A percentile compares a stretch with the other conserved stretches of the same genome.
Evolutionary conservation across 2,113 vertebrate species (phyloP).

Genomic region (Etheostoma spectabile): DNA sequence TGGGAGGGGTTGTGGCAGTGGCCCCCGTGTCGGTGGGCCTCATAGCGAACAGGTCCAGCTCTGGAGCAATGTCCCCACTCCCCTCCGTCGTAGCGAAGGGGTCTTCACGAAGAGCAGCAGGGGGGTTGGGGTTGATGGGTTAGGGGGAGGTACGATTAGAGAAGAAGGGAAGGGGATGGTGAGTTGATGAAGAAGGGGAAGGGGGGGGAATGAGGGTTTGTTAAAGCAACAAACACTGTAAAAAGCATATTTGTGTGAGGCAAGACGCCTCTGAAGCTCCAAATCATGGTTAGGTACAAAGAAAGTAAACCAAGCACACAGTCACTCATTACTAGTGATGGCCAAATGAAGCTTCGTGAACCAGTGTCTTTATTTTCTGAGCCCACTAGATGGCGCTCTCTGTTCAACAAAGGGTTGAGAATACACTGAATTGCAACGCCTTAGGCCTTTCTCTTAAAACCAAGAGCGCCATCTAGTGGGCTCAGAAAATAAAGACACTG

Average conservation of each 20-base stretch:
- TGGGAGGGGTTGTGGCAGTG: conserved; percentile 85
- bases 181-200: conserved; percentile 39
- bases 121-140: conserved; percentile 59
- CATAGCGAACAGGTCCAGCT: conserved; percentile 99
- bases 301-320: conserved; percentile 38
- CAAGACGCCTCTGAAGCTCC: conserved; percentile 17
- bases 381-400: too few relatives aligned
- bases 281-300: conserved; percentile 27
- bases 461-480: too few relatives aligned
- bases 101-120: conserved; percentile 89
- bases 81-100: conserved; percentile 98
- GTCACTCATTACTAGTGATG: background rate
- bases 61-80: conserved; percentile 92
- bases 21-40: conserved; percentile 91
- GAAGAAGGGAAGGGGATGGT: conserved; percentile 78
- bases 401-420: too few relatives aligned
- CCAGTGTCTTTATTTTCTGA: too few relatives aligned
- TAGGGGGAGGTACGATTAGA: conserved; percentile 80
- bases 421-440: too few relatives aligned
- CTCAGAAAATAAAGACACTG: too few relatives aligned
- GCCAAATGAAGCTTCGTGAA: too few relatives aligned
- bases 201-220: conserved; percentile 40
- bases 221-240: conserved; percentile 69
- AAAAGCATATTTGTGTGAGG: conserved; percentile 60
- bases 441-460: too few relatives aligned